A percentile compares a stretch with the other conserved stretches of the same genome.
phyloP scores from a whole-genome alignment of 2,797 vertebrate genomes.

The Chiloscyllium punctatum region DNA sequence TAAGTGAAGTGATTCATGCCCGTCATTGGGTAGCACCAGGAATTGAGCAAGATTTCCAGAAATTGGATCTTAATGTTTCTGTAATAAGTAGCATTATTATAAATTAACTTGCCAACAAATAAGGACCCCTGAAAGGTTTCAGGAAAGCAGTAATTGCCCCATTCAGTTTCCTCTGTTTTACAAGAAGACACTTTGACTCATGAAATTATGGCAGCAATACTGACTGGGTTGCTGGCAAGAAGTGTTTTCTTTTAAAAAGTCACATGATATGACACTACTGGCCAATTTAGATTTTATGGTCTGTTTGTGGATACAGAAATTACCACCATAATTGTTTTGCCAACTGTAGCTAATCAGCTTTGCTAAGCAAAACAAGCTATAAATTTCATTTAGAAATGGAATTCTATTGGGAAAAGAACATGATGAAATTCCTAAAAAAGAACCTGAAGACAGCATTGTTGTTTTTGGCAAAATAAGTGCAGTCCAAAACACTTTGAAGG shows the following conservation, averaged over 20 bases:
- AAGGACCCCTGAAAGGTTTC: background rate
- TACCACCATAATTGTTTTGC: slow-evolving; percentile 7
- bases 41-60: background rate
- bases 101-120: background rate
- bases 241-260: background rate
- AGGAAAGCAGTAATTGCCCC: background rate
- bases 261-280: background rate
- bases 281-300: background rate
- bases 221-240: background rate
- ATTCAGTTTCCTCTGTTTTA: background rate
- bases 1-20: background rate
- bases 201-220: background rate
- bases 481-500: slow-evolving; percentile 11
- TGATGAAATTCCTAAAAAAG: slow-evolving; percentile 21
- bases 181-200: background rate
- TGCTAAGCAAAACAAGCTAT: slow-evolving; percentile 3
- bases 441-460: slow-evolving; percentile 31
- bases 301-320: slow-evolving; percentile 2
- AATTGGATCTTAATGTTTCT: background rate
- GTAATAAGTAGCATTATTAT: background rate
- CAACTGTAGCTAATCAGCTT: background rate
- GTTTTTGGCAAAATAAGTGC: slow-evolving; percentile 21
- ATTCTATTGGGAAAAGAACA: slow-evolving; percentile 15
- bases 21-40: background rate
- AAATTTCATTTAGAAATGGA: slow-evolving; percentile 28